Base-by-base conservation (phyloP, 2,797 vertebrate genomes). In the Spheniscus humboldti region DNA sequence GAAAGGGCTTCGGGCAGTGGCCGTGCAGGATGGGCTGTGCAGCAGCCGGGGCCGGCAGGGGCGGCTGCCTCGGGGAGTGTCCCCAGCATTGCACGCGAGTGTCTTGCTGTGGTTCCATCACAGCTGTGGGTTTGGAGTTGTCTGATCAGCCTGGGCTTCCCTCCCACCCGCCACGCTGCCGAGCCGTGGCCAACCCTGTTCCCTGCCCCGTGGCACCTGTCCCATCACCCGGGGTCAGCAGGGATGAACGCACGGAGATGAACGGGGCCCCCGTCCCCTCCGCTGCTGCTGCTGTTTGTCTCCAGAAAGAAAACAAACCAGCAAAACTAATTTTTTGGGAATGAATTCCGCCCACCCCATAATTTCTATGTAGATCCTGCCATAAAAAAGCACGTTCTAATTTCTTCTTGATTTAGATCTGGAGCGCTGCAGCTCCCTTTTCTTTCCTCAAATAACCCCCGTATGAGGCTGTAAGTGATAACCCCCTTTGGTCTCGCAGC, bases 131-230 rank as follows among this genome's bases (percentile, higher is more conserved):
- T 22, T 22, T 39, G 52, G 37, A n/a, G 35, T 24, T 56, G 57
- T 37, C 28, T 25, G 56, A 7, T 13, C 28, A n/a, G 35, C 28
- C 55, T 9, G 43, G 41, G 43, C 35, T 56, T 28, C 48, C 35
- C 35, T 37, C 11, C 43, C 1, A 0, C n/a, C 41, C 2, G 0
- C 37, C 3, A 3, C 5, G 5, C 59, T n/a, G 41, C 48, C 2
- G 14, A 23, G 60, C 60, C 11, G 0, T 1, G 4, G 35, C 41
- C 57, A 56, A 50, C 57, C 57, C 67, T 1, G 0, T 13, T 81
- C 41, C 60, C 53, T 27, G 75, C 35, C 55, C 55, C 1, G 1
- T 19, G 39, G 9, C 3, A 4, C 72, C 66, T 0, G 0, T 30
- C 10, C 39, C 12, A 0, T 62, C 63, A 4, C 56, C 68, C 0